Percentiles rank a stretch among this genome's conserved stretches.
These are phyloP conservation scores for Lophotriccus pileatus DNA, from an alignment of 2,797 vertebrate genomes.

Conservation along the genomic window DNA sequence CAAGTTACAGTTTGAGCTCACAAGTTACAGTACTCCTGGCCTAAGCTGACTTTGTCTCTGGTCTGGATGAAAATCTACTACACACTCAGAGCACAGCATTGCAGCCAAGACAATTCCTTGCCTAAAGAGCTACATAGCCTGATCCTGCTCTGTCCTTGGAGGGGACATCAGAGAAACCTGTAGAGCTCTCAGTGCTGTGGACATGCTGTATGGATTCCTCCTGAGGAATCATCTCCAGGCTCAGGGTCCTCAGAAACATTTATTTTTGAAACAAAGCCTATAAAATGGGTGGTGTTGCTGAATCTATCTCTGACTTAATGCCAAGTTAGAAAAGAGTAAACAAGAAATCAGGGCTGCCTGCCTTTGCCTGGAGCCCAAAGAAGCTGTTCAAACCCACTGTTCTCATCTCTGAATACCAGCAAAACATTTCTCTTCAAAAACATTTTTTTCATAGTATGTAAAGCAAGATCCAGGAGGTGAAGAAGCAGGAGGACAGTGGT, in stretches of 20 bases:
- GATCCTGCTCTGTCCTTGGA: neutral
- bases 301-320: neutral
- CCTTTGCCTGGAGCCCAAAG: neutral
- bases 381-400: neutral
- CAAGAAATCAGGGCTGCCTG: neutral
- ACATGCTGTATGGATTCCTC: neutral
- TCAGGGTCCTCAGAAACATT: neutral
- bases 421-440: neutral
- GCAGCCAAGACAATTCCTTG: neutral
- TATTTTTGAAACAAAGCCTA: neutral
- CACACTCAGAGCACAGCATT: neutral
- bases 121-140: neutral
- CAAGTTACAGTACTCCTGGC: neutral
- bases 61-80: neutral
- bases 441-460: neutral
- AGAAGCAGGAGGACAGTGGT: neutral
- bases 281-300: neutral
- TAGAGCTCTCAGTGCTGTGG: neutral
- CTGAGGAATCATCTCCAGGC: neutral
- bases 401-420: neutral
- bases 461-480: neutral
- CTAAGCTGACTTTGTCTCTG: neutral
- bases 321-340: neutral
- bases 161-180: neutral
- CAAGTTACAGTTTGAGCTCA: neutral